These are phyloP conservation scores for Pachycephus smyrnensis DNA, from an alignment of 2,888 invertebrate genomes.

Conservation along the genomic window DNA sequence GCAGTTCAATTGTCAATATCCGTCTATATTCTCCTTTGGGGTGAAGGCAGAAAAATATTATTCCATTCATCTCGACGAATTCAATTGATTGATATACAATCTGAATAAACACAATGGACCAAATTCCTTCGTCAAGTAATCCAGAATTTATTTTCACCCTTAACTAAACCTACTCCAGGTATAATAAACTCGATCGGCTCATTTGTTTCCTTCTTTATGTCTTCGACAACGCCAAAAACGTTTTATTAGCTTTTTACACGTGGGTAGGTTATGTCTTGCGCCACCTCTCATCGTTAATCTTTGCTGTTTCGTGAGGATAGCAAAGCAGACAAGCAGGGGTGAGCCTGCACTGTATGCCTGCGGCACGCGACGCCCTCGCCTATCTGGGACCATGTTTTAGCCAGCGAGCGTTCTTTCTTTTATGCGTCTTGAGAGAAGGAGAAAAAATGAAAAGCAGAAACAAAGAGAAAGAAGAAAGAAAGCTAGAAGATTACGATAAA, in stretches of 20 bases:
- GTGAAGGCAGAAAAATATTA: not conserved
- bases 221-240: constrained; percentile 48
- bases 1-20: constrained; percentile 49
- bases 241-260: constrained; percentile 59
- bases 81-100: not conserved
- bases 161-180: not conserved
- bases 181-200: not conserved
- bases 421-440: constrained; percentile 44
- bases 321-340: constrained; percentile 50
- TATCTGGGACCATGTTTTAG: constrained; percentile 61
- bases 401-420: constrained; percentile 49
- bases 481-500: constrained; percentile 54
- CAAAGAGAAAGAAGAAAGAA: constrained; percentile 23
- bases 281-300: constrained; percentile 63
- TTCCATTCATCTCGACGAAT: not conserved
- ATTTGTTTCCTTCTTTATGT: not conserved
- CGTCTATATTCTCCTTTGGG: constrained; percentile 21
- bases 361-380: constrained; percentile 58
- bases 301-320: constrained; percentile 60
- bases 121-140: not conserved
- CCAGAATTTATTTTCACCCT: not conserved
- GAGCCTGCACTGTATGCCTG: constrained; percentile 49
- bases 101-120: not conserved
- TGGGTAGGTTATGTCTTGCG: constrained; percentile 61
- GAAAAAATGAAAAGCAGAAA: constrained; percentile 22